A percentile compares a stretch with the other conserved stretches of the same genome.
Evolutionary conservation across 2,888 invertebrate species (phyloP).

Genomic region (Euproctis similis): DNA sequence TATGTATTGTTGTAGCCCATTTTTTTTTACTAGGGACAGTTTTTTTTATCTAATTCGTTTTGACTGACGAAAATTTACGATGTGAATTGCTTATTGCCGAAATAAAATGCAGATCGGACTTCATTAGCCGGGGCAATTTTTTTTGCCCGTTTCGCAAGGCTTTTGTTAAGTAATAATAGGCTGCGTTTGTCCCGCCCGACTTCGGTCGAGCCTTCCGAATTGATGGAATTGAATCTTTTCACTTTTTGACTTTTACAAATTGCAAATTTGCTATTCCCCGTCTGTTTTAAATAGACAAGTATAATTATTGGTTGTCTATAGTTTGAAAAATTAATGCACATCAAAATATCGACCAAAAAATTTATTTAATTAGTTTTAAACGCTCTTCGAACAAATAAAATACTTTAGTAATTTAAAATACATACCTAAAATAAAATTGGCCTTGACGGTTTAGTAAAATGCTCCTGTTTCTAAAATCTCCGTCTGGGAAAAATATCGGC

Average conservation of each 20-base stretch:
- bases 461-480: no score
- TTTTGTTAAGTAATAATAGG: constrained; percentile 51
- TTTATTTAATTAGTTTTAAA: no score
- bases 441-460: no score
- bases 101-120: constrained; percentile 62
- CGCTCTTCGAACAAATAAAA: no score
- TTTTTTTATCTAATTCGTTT: constrained; percentile 60
- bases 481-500: no score
- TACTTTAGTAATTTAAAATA: no score
- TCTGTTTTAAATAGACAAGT: constrained; percentile 1
- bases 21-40: constrained; percentile 38
- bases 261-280: constrained; percentile 1
- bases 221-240: constrained; percentile 23
- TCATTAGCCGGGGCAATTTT: constrained; percentile 69
- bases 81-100: constrained; percentile 61
- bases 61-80: constrained; percentile 73
- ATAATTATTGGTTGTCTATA: constrained; percentile 1
- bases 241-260: constrained; percentile 8
- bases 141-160: constrained; percentile 44
- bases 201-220: constrained; percentile 56
- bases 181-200: constrained; percentile 32
- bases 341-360: neutral
- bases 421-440: no score
- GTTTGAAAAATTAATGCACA: neutral
- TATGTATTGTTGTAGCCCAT: no score